Evolutionary conservation across 2,888 invertebrate species (phyloP).

Genomic region (Ectemnius lituratus): DNA sequence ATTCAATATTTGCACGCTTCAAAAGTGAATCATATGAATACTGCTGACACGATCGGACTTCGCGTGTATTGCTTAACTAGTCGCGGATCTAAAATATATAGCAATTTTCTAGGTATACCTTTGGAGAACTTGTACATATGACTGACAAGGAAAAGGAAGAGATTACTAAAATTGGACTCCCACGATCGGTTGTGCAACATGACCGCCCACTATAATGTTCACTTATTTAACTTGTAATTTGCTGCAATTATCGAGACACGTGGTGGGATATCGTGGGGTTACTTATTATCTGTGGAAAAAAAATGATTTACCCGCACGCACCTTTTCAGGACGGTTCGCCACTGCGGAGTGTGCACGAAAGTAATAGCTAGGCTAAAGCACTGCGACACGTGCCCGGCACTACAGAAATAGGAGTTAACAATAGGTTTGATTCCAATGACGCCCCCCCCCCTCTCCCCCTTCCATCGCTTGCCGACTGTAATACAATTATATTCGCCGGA

Average conservation of each 20-base stretch:
- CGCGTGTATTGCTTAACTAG: too few relatives aligned
- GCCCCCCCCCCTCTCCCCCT: conserved; percentile 41
- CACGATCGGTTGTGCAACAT: conserved; percentile 23
- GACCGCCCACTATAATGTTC: background rate
- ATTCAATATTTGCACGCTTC: too few relatives aligned
- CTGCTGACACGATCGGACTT: too few relatives aligned
- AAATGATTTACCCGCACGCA: conserved; percentile 33
- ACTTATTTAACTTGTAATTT: conserved; percentile 20
- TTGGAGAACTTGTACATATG: too few relatives aligned
- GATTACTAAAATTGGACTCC: conserved; percentile 21
- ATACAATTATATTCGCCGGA: conserved; percentile 49
- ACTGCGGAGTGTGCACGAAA: conserved; percentile 29
- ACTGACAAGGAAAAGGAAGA: too few relatives aligned
- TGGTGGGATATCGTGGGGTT: conserved; percentile 21
- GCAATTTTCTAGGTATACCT: too few relatives aligned
- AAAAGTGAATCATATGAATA: too few relatives aligned
- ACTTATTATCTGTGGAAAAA: conserved; percentile 36
- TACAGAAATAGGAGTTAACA: conserved; percentile 64
- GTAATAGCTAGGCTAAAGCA: conserved; percentile 66
- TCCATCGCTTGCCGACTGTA: conserved; percentile 42
- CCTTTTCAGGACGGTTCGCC: conserved; percentile 19
- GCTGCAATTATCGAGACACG: background rate
- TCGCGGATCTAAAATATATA: too few relatives aligned
- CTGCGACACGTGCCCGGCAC: conserved; percentile 66
- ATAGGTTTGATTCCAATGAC: conserved; percentile 57